Evolutionary conservation across 2,113 vertebrate genomes (phyloP), one percentile per base, ranked within the genome.

Genomic region (Plecturocebus donacophilus): DNA sequence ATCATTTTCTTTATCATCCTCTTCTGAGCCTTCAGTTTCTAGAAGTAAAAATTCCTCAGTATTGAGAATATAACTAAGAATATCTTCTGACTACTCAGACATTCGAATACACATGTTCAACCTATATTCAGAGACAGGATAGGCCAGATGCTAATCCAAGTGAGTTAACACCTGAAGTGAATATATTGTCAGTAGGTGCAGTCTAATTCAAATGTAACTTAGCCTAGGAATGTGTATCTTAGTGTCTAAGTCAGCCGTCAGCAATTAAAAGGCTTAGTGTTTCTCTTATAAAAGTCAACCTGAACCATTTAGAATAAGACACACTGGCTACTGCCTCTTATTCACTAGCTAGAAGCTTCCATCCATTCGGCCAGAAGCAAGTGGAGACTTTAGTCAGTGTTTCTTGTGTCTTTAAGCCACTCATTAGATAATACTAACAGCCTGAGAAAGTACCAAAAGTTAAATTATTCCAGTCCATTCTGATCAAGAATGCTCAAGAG

Each of bases 1-100:
- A 86, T 99, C 99, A 49, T 98, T 99, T 88, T 99, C 99, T 35
- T 99, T 99, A n/a, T 99, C 99, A 0, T 99, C 98, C 0, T 99
- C 99, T 58, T 99, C 99, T 27, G 98, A 99, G 16, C 99, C 99
- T 64, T 99, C 99, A 12, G 98, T 98, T 87, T 99, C 99, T 98
- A 97, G 82, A 96, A 98, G 45, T 42, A 96, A 40, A 97, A 97
- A 95, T 35, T 95, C 92, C 75, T 66, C 61, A 94, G 73, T 82
- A 97, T 94, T 97, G 92, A 98, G 80, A 95, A 96, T 14, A 75
- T 20, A 66, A 87, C 40, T 92, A 40, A 47, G 9, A 16, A 35
- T 85, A 68, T 25, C 47, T 77, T 40, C 40, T 95, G 13, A 17
- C 70, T 86, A 77, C 45, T 93, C 54, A 84, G 38, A 93, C 35